phyloP scores from a whole-genome alignment of 2,113 vertebrate genomes.

The Cavia porcellus region DNA sequence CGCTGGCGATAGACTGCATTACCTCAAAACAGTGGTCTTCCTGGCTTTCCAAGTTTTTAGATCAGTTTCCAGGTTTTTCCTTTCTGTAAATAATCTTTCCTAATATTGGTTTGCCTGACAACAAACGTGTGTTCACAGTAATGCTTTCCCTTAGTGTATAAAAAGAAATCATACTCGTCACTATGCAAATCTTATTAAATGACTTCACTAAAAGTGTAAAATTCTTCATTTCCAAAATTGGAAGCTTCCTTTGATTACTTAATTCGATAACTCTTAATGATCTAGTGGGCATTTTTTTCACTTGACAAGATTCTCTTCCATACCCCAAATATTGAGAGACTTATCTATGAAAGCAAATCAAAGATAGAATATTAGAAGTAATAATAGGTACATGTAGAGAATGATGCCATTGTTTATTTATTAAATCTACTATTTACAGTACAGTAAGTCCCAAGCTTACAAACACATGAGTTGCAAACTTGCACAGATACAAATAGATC shows the following conservation, averaged over 20 bases:
- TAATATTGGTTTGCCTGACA: not conserved
- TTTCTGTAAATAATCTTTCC: not conserved
- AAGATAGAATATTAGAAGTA: constrained; percentile 24
- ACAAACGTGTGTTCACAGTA: not conserved
- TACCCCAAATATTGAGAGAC: not conserved
- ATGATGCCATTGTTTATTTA: constrained; percentile 12
- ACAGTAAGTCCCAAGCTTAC: not conserved
- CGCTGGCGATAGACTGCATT: constrained; percentile 50
- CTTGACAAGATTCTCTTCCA: not conserved
- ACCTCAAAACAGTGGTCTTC: not conserved
- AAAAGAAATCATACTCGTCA: not conserved
- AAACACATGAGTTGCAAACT: not conserved
- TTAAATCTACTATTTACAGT: not conserved
- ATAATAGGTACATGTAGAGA: constrained; percentile 39
- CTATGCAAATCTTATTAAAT: not conserved
- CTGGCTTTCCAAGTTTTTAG: not conserved
- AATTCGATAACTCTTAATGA: constrained; percentile 12
- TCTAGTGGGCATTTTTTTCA: not conserved
- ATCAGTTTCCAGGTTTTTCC: not conserved
- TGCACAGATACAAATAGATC: not conserved
- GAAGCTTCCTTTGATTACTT: constrained; percentile 33
- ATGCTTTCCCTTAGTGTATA: not conserved
- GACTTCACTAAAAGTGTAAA: not conserved
- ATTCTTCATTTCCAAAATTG: not conserved
- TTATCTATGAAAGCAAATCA: not conserved